Evolutionary conservation across 2,888 invertebrate genomes (phyloP).

Genomic region (Bhutanitis thaidina): DNA sequence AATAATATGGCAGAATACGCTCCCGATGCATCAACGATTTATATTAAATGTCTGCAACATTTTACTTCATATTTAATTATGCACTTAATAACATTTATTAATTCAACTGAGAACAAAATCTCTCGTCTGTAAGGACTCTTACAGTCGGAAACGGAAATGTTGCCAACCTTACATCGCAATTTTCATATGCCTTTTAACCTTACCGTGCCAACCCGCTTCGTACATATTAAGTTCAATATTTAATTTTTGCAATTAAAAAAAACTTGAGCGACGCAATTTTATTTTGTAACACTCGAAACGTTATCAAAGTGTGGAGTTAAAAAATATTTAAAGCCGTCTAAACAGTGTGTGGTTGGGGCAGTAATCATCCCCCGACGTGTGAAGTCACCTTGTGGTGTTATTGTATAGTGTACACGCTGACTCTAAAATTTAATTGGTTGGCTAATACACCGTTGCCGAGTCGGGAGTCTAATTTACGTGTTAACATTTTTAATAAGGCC

Average conservation of each 20-base stretch:
- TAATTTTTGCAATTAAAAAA: conserved; percentile 56
- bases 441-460: conserved; percentile 66
- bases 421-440: conserved; percentile 75
- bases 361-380: conserved; percentile 43
- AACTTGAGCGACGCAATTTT: conserved; percentile 44
- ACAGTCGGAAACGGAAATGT: conserved; percentile 61
- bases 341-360: conserved; percentile 32
- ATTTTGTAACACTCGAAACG: conserved; percentile 41
- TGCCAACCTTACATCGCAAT: conserved; percentile 75
- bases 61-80: conserved; percentile 22
- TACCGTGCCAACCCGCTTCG: conserved; percentile 53
- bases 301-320: conserved; percentile 46
- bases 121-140: conserved; percentile 67
- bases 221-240: conserved; percentile 58
- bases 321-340: conserved; percentile 34
- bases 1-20: neutral
- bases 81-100: conserved; percentile 35
- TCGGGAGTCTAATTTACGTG: conserved; percentile 72
- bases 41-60: conserved; percentile 19
- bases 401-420: conserved; percentile 60
- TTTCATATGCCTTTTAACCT: conserved; percentile 73
- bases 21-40: conserved; percentile 12
- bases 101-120: conserved; percentile 61
- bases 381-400: conserved; percentile 47
- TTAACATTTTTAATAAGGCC: conserved; percentile 79